Evolutionary conservation across 2,888 invertebrate genomes (phyloP), one percentile per base, ranked within the genome.

Genomic region (Noctua janthina): DNA sequence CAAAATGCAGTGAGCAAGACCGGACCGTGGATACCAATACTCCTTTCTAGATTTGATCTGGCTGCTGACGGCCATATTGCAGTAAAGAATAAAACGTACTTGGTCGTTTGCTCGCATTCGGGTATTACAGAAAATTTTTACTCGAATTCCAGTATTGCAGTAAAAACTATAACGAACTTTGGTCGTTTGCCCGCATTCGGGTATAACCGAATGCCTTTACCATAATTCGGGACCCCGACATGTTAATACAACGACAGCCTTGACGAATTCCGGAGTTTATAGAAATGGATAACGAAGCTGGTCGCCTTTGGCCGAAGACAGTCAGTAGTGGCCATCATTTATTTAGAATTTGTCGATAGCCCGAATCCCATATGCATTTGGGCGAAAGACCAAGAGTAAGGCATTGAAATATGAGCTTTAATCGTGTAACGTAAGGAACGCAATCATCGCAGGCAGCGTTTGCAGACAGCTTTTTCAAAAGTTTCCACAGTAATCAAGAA

Each of bases 401-500:
- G 20, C 20, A 54, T 54, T 17, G 8, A 35, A 64, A 62, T 7
- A 6, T 29, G 15, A 29, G 29, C 15, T 62, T 29, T 29, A 17
- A 59, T 13, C 13, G 29, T 29, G 7, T 62, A 35, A 59, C 11
- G 11, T n/a, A 59, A 35, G 35, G 35, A 35, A 10, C 35, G 35
- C 64, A 35, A 10, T 17, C 35, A 64, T 35, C 64, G 17, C 17
- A 64, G 1, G 35, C 7, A 66, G 51, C 43, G 39, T 64, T n/a
- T n/a, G 15, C 10, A 23, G 43, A 68, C 17, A 7, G 7, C 6
- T 20, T 69, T 68, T 23, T 23, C 59, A 23, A 29, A 75, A 80
- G 59, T 73, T 80, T 73, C 59, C 74, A 74, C 43, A 49, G 59
- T 39, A 54, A 80, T 54, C 13, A 39, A 56, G 23, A 29, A 67